Evolutionary conservation across 92 coral and sea anemone genomes (phyloP), one percentile per base, ranked within the genome.

Genomic region (Epizoanthus rinbou): DNA sequence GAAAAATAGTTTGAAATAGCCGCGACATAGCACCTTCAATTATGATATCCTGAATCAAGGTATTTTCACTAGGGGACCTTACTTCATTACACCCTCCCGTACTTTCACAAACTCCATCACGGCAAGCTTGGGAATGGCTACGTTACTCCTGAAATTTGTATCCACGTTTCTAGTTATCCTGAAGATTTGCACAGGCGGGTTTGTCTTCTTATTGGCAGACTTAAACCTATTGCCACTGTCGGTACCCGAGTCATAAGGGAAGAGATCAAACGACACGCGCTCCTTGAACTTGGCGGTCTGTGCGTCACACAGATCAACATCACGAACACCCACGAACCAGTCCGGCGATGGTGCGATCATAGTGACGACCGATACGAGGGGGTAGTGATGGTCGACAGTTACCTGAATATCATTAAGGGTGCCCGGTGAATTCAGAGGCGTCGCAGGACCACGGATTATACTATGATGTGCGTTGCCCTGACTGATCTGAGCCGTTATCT

Each of bases 291-390:
- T 35, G 13, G 80, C 86, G 43, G 69, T 52, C 14, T 0, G 28
- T 17, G 78, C 82, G 23, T 78, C 71, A 64, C 92, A 89, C 69
- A 89, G 88, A 22, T 85, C 80, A 5, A 33, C 0, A 57, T 87
- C 79, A 50, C 56, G 76, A 22, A 88, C 52, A 23, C 91, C 91
- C 43, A 85, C 86, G 74, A 88, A 85, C 91, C 91, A 88, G 54
- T 88, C 91, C 60, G 91, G 89, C 0, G 91, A 88, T 6, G 91
- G 91, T 0, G 86, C 89, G 10, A 89, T 74, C 92, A 89, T 89
- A 62, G 59, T 57, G 57, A 85, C 87, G 28, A 89, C 10, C 6
- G 92, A 89, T 1, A 85, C 89, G 73, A 21, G 19, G 23, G 88
- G 83, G 50, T 80, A 85, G 47, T 18, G 63, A 33, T 3, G 47